phyloP scores from a whole-genome alignment of 2,797 vertebrate genomes.

The Podarcis lilfordi region DNA sequence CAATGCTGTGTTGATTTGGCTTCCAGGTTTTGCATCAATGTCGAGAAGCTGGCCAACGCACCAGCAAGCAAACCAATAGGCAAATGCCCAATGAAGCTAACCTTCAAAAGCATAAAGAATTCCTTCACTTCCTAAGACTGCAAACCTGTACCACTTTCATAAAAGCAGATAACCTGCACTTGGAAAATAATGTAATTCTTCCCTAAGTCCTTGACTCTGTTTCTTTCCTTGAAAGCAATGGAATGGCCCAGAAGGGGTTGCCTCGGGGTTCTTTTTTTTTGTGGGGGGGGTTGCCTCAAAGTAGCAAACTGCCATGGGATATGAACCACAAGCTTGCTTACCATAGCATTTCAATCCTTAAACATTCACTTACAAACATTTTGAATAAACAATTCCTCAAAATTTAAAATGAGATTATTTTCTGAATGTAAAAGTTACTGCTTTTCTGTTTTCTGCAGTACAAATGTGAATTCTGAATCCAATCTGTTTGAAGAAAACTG shows the following conservation, averaged over 20 bases:
- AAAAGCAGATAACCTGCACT: neutral
- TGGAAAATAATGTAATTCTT: neutral
- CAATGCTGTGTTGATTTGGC: conserved; percentile 47
- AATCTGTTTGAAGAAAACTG: conserved; percentile 53
- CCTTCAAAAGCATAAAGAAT: neutral
- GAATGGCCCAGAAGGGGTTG: neutral
- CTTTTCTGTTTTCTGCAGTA: conserved; percentile 64
- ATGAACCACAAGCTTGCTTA: neutral
- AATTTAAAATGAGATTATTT: conserved; percentile 57
- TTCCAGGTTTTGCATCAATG: conserved; percentile 58
- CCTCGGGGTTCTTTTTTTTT: no score
- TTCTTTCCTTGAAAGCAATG: neutral
- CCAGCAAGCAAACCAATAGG: conserved; percentile 56
- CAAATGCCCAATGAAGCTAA: neutral
- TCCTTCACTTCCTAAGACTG: neutral
- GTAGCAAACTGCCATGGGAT: neutral
- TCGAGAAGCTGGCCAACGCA: conserved; percentile 41
- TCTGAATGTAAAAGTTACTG: conserved; percentile 51
- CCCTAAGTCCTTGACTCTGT: neutral
- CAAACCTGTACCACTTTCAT: neutral
- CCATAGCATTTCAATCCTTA: neutral
- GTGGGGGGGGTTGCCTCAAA: neutral
- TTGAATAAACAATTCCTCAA: conserved; percentile 56
- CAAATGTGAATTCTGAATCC: conserved; percentile 63
- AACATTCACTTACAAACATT: conserved; percentile 61